Conservation (phyloP, 2,888 invertebrate genomes). For the Aethes cnicana region DNA sequence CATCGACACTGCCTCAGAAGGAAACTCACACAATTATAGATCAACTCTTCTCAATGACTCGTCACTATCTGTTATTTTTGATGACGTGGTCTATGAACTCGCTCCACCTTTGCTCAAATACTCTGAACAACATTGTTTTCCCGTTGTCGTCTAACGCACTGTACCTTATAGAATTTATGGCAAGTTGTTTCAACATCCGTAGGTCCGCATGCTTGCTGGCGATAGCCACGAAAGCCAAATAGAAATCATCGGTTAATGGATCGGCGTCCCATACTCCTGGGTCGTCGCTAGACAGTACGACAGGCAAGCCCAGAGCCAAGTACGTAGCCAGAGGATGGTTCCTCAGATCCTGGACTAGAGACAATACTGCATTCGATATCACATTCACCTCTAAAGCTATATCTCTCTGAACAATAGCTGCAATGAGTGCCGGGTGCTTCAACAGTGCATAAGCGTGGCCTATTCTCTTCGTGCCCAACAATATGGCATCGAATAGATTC, state of each 20-base stretch:
- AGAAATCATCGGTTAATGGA: slow-evolving; percentile 90
- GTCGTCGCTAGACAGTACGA: slow-evolving; percentile 90
- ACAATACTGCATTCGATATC: slow-evolving; percentile 89
- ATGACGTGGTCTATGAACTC: slow-evolving; percentile 55
- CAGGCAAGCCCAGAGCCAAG: slow-evolving; percentile 86
- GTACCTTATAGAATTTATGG: slow-evolving; percentile 87
- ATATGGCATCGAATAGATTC: slow-evolving; percentile 89
- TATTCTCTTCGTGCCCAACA: slow-evolving; percentile 88
- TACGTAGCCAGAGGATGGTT: slow-evolving; percentile 88
- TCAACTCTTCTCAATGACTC: too few relatives aligned
- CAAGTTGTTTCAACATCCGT: slow-evolving; percentile 87
- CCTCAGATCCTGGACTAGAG: slow-evolving; percentile 86
- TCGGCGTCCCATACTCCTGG: slow-evolving; percentile 89
- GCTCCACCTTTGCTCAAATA: slow-evolving; percentile 58
- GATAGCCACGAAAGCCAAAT: slow-evolving; percentile 88
- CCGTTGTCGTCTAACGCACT: slow-evolving; percentile 73
- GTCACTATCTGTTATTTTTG: slow-evolving; percentile 4
- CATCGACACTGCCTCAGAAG: too few relatives aligned
- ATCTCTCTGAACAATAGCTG: slow-evolving; percentile 76
- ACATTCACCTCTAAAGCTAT: slow-evolving; percentile 91
- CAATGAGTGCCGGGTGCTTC: slow-evolving; percentile 87
- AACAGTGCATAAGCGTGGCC: slow-evolving; percentile 89
- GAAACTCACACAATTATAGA: too few relatives aligned
- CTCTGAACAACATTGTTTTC: slow-evolving; percentile 46
- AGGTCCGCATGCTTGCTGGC: slow-evolving; percentile 87